phyloP scores from a whole-genome alignment of 2,113 vertebrate species.

The Grallaria varia region DNA sequence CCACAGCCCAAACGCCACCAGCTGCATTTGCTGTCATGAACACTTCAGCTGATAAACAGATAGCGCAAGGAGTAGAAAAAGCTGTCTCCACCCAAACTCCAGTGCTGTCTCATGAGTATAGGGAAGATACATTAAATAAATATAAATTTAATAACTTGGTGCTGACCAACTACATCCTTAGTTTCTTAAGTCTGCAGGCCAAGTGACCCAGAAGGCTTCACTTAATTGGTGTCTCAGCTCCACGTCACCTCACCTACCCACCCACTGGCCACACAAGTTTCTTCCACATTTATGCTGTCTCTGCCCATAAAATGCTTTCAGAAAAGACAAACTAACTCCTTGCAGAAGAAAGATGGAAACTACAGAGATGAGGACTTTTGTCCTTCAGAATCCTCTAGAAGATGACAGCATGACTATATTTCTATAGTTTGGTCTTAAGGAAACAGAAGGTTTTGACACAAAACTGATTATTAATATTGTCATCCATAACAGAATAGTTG shows the following conservation, averaged over 20 bases:
- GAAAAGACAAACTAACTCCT: neutral
- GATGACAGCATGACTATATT: neutral
- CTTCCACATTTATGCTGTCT: neutral
- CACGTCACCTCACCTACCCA: neutral
- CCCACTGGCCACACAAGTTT: neutral
- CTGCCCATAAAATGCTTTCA: neutral
- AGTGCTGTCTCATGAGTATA: neutral
- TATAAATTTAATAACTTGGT: neutral
- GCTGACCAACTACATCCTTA: neutral
- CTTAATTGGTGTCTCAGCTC: neutral
- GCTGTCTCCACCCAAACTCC: neutral
- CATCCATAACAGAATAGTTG: neutral
- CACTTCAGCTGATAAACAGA: neutral
- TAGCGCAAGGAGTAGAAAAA: neutral
- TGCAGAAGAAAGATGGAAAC: neutral
- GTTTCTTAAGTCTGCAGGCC: neutral
- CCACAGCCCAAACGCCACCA: neutral
- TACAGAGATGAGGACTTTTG: neutral
- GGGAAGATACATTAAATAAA: too few relatives aligned
- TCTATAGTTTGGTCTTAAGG: neutral
- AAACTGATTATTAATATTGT: neutral
- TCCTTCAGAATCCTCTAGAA: neutral
- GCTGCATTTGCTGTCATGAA: conserved; percentile 4
- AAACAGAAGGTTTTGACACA: neutral
- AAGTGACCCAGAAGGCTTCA: neutral